Conservation (phyloP, 2,797 vertebrate genomes). For the Scyliorhinus canicula region DNA sequence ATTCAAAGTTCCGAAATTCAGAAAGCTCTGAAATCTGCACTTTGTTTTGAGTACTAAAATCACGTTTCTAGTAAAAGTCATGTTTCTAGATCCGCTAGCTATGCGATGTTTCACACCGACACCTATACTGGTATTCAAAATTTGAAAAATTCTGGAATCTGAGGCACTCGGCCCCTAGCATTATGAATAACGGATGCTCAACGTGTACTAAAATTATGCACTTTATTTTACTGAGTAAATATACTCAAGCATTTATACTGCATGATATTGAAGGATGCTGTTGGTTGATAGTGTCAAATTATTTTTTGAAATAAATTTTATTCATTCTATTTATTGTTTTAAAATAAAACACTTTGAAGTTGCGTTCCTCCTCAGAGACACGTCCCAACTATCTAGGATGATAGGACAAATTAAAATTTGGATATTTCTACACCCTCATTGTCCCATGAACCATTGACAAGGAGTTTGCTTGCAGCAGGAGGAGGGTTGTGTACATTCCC, state of each 20-base stretch:
- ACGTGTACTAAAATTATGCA: background rate
- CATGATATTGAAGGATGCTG: background rate
- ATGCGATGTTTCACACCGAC: too few species aligned
- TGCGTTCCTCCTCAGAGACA: background rate
- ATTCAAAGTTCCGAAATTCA: too few species aligned
- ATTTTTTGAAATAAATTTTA: background rate
- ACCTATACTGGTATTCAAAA: too few species aligned
- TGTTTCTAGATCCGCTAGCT: too few species aligned
- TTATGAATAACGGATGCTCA: too few species aligned
- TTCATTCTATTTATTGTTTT: background rate
- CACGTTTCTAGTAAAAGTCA: too few species aligned
- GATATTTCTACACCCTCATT: background rate
- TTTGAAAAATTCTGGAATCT: too few species aligned
- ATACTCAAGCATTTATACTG: background rate
- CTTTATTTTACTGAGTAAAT: slow-evolving; percentile 22
- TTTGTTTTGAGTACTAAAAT: too few species aligned
- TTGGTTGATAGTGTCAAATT: background rate
- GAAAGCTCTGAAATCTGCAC: too few species aligned
- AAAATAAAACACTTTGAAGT: background rate
- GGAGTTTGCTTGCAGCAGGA: background rate
- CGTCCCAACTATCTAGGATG: background rate
- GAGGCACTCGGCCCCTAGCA: too few species aligned
- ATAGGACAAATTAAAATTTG: background rate
- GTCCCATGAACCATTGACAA: background rate
- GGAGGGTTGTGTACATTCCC: background rate